Conservation (phyloP, 2,113 vertebrate species). For the Elgaria multicarinata region DNA sequence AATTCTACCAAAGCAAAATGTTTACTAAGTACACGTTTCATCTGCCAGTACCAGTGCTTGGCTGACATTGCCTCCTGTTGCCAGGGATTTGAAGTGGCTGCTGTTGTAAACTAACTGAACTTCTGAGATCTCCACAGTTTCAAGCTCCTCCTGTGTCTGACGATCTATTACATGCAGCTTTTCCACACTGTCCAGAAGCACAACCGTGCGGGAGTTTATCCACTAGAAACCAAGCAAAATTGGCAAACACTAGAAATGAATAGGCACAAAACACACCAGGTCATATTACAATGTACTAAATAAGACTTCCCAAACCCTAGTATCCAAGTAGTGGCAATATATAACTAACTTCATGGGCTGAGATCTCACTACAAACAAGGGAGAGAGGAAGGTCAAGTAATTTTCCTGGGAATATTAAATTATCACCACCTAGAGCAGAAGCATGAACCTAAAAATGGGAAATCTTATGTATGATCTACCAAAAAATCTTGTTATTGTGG, state of each 20-base stretch:
- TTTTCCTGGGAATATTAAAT: background rate
- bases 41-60: slow-evolving; percentile 88
- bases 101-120: slow-evolving; percentile 97
- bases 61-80: slow-evolving; percentile 96
- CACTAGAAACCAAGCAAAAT: slow-evolving; percentile 80
- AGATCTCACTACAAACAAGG: background rate
- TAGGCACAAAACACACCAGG: fast-evolving
- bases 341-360: background rate
- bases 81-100: slow-evolving; percentile 97
- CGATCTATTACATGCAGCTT: slow-evolving; percentile 93
- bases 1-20: background rate
- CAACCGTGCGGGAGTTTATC: slow-evolving; percentile 93
- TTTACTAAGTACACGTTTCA: background rate
- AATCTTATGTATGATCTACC: background rate
- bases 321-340: background rate
- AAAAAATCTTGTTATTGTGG: background rate
- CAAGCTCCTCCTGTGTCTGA: slow-evolving; percentile 92
- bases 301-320: fast-evolving
- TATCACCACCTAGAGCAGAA: background rate
- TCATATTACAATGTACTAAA: background rate
- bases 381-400: fast-evolving
- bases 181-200: slow-evolving; percentile 94
- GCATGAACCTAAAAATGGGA: background rate
- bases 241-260: background rate
- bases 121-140: slow-evolving; percentile 91